Conservation (phyloP, 2,797 vertebrate genomes). For the Rhincodon typus region DNA sequence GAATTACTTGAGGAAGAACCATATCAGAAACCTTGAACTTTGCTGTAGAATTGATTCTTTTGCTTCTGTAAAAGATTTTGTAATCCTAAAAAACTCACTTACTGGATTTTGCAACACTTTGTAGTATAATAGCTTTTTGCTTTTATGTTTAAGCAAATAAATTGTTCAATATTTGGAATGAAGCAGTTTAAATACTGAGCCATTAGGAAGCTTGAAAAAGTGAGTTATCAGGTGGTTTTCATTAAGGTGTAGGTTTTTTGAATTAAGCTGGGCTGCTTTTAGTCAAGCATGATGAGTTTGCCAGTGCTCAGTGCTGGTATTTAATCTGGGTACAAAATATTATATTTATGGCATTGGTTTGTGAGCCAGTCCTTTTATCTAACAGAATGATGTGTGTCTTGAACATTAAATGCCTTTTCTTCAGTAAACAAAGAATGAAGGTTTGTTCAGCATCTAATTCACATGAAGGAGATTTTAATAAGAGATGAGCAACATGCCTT, state of each 20-base stretch:
- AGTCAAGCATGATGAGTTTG: background rate
- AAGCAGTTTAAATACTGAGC: background rate
- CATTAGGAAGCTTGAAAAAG: background rate
- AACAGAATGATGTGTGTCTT: background rate
- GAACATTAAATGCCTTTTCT: background rate
- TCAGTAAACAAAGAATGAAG: background rate
- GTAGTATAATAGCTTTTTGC: background rate
- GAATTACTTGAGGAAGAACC: background rate
- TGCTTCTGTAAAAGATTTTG: background rate
- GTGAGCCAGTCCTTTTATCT: background rate
- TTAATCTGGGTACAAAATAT: background rate
- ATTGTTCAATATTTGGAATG: background rate
- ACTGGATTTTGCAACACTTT: background rate
- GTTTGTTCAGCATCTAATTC: background rate
- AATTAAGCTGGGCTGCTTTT: background rate
- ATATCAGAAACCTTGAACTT: conserved; percentile 10
- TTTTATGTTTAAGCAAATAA: background rate
- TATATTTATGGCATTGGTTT: background rate
- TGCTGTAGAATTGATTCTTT: background rate
- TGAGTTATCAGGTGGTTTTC: background rate
- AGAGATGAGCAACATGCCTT: background rate
- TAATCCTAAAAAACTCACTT: background rate
- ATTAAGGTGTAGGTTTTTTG: background rate
- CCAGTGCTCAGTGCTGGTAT: background rate
- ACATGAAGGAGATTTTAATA: background rate